Evolutionary conservation across 2,113 vertebrate species (phyloP), one percentile per base, ranked within the genome.

Genomic region (Entelurus aequoreus): DNA sequence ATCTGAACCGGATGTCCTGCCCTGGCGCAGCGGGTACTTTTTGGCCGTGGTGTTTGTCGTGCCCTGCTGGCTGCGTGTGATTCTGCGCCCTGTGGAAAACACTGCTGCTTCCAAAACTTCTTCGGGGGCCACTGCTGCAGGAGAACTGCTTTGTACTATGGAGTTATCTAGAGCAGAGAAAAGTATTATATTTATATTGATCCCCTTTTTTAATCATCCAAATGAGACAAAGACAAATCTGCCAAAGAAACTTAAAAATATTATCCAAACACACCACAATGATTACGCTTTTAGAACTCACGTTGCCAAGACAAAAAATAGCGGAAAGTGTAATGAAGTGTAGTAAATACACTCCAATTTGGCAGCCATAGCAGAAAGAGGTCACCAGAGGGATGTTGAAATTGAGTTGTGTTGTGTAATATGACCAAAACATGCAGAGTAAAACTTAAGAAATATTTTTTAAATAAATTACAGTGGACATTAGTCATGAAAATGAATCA

Each of bases 11-110:
- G 95, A 98, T 0, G 94, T 96, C 63, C 93, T 93, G 2, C 94
- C 95, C 89, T 96, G 95, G 1, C 95, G 88, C 60, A 97, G 90
- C 0, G 94, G 93, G 84, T 97, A 96, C 59, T 94, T 98, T 87
- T 98, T 99, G 4, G 93, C 93, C 6, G 92, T 88, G 50, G 92
- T 86, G 74, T 93, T 93, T 2, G 93, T 88, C 0, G 90, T 74
- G 1, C 93, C 94, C 82, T 97, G 94, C 63, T 98, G 95, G 90
- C 95, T 99, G 67, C 96, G 94, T 1, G 96, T 98, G 77, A 96
- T 88, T 62, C 95, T 92, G 54, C 95, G 88, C 0, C 92, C 94
- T 19, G 94, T 94, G 72, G 93, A 94, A 62, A 87, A 87, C 56
- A 80, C 76, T n/a, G 68, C 49, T 11, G 66, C 65, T 42, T 81